Evolutionary conservation across 2,888 invertebrate genomes (phyloP).

Genomic region (Herminia tarsipennalis): DNA sequence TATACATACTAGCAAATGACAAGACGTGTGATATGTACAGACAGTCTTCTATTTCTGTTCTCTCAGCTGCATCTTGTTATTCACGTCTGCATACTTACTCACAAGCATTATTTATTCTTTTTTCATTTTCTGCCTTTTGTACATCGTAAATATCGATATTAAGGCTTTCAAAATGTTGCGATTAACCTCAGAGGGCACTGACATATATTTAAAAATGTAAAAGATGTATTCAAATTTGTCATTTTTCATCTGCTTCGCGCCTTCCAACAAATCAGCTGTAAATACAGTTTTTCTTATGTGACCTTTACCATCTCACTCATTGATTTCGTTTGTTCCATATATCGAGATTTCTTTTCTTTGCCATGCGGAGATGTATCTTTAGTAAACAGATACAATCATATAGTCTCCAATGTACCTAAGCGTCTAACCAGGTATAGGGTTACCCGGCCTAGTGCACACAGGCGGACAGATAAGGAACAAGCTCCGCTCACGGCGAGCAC

Average conservation of each 20-base stretch:
- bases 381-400: constrained; percentile 40
- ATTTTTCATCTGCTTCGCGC: neutral
- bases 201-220: constrained; percentile 10
- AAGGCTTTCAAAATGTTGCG: constrained; percentile 28
- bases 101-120: constrained; percentile 36
- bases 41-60: constrained; percentile 32
- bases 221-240: constrained; percentile 5
- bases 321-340: constrained; percentile 1
- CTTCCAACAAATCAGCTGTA: constrained; percentile 7
- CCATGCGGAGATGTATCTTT: constrained; percentile 9
- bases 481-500: constrained; percentile 65
- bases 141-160: constrained; percentile 41
- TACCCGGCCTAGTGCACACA: constrained; percentile 65
- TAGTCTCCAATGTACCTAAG: constrained; percentile 52
- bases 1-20: constrained; percentile 23
- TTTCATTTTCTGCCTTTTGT: constrained; percentile 44
- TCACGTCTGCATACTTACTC: constrained; percentile 18
- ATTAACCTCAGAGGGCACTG: constrained; percentile 12
- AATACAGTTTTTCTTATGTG: neutral
- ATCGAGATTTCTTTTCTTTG: constrained; percentile 1
- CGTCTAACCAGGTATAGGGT: constrained; percentile 62
- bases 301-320: constrained; percentile 1
- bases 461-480: constrained; percentile 72
- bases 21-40: too few species aligned
- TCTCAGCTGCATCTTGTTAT: constrained; percentile 31